Evolutionary conservation across 2,797 vertebrate genomes (phyloP), one percentile per base, ranked within the genome.

Genomic region (Sebastes vulpes): DNA sequence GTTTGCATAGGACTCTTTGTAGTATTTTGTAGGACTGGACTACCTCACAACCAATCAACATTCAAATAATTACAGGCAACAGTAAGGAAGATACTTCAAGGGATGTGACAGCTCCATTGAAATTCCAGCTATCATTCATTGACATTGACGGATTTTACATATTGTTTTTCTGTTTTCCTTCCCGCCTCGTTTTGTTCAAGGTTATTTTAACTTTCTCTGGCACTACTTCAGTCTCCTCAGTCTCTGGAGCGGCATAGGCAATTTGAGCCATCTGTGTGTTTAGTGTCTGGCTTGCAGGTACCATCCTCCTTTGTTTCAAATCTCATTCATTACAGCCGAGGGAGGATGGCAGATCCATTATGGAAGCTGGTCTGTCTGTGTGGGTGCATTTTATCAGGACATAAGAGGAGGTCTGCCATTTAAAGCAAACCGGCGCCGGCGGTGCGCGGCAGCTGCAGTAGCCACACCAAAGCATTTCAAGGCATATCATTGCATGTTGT

Each of bases 241-340:
- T 93, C 92, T 91, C 88, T 87, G 83, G 90, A 94, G 91, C 89
- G 56, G 92, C 89, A 83, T 75, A 88, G 91, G 85, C 92, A 94
- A 91, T 94, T 93, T 91, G 89, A 94, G 90, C 93, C 94, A 94
- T 95, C 94, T 94, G 93, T 89, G 92, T 90, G 90, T 94, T 94
- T 92, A 92, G 90, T 88, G 82, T 93, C 92, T 94, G 93, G 92
- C 94, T 92, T 86, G 89, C 94, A 96, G 94, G 94, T 95, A 92
- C 89, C 90, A 91, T 93, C 94, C 91, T 93, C 92, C 93, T 95
- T 94, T 95, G 94, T 95, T 95, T 94, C 93, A 90, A 91, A 94
- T 93, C 94, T 93, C 92, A 93, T 96, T 95, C 93, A 95, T 95
- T 96, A 95, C 91, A 94, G 92, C 92, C 86, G 87, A 93, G 89